Evolutionary conservation across 53 echinoderm and acorn worm genomes (phyloP), one percentile per base, ranked within the genome.

Genomic region (Hippasteria phrygiana): DNA sequence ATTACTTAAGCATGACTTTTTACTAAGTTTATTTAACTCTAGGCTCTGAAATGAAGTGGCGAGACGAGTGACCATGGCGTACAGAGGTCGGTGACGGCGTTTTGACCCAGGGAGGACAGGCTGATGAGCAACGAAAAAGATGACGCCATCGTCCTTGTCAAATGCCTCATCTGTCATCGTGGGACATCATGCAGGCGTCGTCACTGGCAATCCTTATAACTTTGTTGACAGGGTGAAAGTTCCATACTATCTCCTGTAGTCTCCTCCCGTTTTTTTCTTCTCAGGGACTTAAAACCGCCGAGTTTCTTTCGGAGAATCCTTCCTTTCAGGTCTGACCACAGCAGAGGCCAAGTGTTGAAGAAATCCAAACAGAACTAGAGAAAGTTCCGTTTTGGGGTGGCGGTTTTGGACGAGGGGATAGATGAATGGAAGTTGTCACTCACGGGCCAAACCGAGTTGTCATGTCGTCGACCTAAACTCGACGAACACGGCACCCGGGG

Each of bases 371-470:
- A 20, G 62, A 32, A 56, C 35, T 1, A 34, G 20, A 26, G 11
- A 35, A 67, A 67, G 3, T 35, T 26, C 69, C 32, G 69, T 67
- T 67, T 67, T 67, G 59, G 26, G 26, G n/a, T 56, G 55, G 17
- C 39, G 22, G 32, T 38, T 39, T 36, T 13, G 14, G 22, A 38
- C 33, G 39, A 36, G 0, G 16, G 34, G 29, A 8, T 24, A 6
- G 37, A 41, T 20, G 80, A 42, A 16, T 73, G 73, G 65, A 43
- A 82, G 66, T 65, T 82, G 82, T 82, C 81, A 80, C 18, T 80
- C 81, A 80, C 18, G 62, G 40, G 12, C 13, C n/a, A 46, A 28
- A 43, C 82, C 42, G 18, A 66, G 78, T 78, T 82, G 82, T 82
- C 82, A 82, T 45, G 82, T 64, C 82, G 82, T 43, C 65, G 82